Evolutionary conservation across 64 coral and sea anemone species (phyloP).

Genomic region (Astreopora myriophthalma): DNA sequence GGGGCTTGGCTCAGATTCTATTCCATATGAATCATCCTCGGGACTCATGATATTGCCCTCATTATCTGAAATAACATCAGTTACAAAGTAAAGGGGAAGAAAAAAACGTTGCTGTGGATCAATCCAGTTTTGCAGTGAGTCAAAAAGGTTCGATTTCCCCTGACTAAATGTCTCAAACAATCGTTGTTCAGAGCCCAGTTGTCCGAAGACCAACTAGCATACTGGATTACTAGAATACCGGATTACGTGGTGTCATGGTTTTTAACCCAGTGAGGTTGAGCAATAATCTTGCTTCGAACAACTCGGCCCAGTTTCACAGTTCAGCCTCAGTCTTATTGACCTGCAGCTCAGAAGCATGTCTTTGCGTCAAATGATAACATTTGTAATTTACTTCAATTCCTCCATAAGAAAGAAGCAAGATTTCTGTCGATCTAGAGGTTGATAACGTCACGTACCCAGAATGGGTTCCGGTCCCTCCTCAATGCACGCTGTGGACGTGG

Average conservation of each 20-base stretch:
- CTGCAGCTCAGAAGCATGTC: neutral
- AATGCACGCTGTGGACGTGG: constrained; percentile 47
- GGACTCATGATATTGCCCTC: neutral
- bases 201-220: too few relatives aligned
- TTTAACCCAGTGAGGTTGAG: too few relatives aligned
- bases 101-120: too few relatives aligned
- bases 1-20: neutral
- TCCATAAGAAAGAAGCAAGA: neutral
- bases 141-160: too few relatives aligned
- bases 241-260: too few relatives aligned
- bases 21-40: neutral
- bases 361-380: neutral
- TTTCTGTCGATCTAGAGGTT: neutral
- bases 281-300: too few relatives aligned
- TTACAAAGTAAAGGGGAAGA: neutral
- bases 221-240: too few relatives aligned
- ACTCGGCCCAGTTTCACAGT: too few relatives aligned
- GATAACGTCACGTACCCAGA: constrained; percentile 15
- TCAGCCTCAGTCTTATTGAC: too few relatives aligned
- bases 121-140: too few relatives aligned
- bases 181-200: too few relatives aligned
- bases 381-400: neutral
- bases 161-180: too few relatives aligned
- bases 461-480: constrained; percentile 52
- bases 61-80: constrained; percentile 35